These are phyloP conservation scores for Monodelphis domestica DNA, from an alignment of 2,797 vertebrate species.

Conservation along the genomic window DNA sequence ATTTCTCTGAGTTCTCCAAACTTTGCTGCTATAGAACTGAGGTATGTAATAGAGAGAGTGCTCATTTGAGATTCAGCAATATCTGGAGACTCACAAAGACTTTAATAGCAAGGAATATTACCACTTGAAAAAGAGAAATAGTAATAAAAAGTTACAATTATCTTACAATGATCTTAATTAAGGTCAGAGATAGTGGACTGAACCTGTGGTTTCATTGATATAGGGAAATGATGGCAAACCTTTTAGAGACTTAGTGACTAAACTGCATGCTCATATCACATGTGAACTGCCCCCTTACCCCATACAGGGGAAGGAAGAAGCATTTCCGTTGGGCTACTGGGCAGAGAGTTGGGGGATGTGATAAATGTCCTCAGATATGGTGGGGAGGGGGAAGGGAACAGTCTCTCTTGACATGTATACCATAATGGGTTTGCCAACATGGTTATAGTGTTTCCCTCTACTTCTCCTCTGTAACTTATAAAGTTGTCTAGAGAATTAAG, in stretches of 20 bases:
- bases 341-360: no score
- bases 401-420: no score
- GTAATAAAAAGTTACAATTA: constrained; percentile 6
- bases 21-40: constrained; percentile 24
- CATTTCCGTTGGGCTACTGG: no score
- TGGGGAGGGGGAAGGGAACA: no score
- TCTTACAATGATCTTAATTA: constrained; percentile 49
- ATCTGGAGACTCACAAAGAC: constrained; percentile 64
- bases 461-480: not conserved
- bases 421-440: no score
- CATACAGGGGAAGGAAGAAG: no score
- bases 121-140: constrained; percentile 43
- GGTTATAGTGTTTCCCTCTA: no score
- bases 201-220: not conserved
- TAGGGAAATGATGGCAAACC: no score
- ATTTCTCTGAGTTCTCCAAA: constrained; percentile 64
- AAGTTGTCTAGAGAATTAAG: not conserved
- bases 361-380: no score
- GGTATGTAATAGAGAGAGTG: constrained; percentile 61
- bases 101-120: constrained; percentile 65
- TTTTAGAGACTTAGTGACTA: no score
- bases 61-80: constrained; percentile 57
- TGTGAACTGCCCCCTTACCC: no score
- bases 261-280: no score
- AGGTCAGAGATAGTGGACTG: constrained; percentile 12